Conservation (phyloP, 2,888 invertebrate species). For the Eupithecia vulgata region DNA sequence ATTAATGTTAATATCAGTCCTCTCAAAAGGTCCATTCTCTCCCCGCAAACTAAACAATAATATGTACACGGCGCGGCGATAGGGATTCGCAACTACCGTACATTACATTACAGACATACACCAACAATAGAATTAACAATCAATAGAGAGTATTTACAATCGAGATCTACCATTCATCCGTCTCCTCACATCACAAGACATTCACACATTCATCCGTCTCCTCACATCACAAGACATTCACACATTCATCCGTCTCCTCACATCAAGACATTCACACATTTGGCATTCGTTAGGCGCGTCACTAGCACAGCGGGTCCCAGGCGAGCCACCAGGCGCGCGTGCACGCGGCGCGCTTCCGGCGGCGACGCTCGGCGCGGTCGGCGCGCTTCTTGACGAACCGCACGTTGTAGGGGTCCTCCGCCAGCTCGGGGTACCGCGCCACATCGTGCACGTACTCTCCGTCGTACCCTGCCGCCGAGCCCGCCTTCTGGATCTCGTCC, state of each 20-base stretch:
- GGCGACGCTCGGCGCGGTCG: constrained; percentile 88
- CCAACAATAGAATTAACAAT: constrained; percentile 81
- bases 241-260: constrained; percentile 71
- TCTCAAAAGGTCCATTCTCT: constrained; percentile 84
- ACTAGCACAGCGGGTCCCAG: constrained; percentile 77
- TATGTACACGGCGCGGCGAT: constrained; percentile 84
- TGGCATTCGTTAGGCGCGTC: constrained; percentile 80
- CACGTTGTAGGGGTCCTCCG: constrained; percentile 98
- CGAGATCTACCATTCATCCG: constrained; percentile 75
- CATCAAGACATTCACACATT: constrained; percentile 75
- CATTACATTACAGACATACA: constrained; percentile 69
- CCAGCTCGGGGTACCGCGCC: constrained; percentile 94
- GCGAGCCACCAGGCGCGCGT: constrained; percentile 79
- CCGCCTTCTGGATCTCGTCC: constrained; percentile 93
- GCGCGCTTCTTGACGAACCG: constrained; percentile 93
- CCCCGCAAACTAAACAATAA: constrained; percentile 83
- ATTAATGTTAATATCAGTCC: constrained; percentile 84
- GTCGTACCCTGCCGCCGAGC: constrained; percentile 93
- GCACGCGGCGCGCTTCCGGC: constrained; percentile 86
- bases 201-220: constrained; percentile 79
- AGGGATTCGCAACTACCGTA: constrained; percentile 83
- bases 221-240: constrained; percentile 72
- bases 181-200: constrained; percentile 72
- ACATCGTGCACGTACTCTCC: constrained; percentile 97
- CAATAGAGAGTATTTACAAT: constrained; percentile 84